These are phyloP conservation scores for Panulirus ornatus DNA, from an alignment of 1,140 invertebrate genomes.

Conservation along the genomic window DNA sequence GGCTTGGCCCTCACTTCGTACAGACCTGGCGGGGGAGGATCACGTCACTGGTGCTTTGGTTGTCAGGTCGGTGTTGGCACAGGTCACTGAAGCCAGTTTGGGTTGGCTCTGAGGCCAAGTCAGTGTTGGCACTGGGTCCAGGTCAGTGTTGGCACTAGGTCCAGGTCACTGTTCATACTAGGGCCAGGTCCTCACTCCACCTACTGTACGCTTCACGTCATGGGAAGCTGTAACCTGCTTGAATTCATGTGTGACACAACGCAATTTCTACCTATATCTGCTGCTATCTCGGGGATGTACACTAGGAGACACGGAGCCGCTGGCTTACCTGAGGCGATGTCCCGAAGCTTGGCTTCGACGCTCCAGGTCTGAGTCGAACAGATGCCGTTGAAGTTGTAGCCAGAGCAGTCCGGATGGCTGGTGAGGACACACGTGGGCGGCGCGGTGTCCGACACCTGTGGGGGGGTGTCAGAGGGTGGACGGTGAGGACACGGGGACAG, in stretches of 20 bases:
- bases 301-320: too few relatives aligned
- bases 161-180: too few relatives aligned
- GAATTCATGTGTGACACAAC: neutral
- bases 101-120: too few relatives aligned
- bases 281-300: neutral
- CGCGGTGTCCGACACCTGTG: neutral
- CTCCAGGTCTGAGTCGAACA: neutral
- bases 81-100: too few relatives aligned
- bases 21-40: conserved; percentile 26
- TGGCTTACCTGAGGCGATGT: conserved; percentile 41
- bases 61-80: too few relatives aligned
- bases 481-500: too few relatives aligned
- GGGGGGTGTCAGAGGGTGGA: neutral
- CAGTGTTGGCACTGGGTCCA: too few relatives aligned
- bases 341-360: conserved; percentile 10
- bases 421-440: conserved; percentile 5
- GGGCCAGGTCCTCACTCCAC: too few relatives aligned
- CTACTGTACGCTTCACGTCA: too few relatives aligned
- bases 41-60: too few relatives aligned
- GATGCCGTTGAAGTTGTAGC: conserved; percentile 36
- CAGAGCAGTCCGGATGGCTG: neutral
- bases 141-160: too few relatives aligned
- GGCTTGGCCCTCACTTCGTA: conserved; percentile 20
- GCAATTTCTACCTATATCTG: neutral
- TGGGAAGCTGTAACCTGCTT: neutral